These are phyloP conservation scores for Drosophila mimetica DNA, from an alignment of 2,888 invertebrate species.

Conservation along the genomic window DNA sequence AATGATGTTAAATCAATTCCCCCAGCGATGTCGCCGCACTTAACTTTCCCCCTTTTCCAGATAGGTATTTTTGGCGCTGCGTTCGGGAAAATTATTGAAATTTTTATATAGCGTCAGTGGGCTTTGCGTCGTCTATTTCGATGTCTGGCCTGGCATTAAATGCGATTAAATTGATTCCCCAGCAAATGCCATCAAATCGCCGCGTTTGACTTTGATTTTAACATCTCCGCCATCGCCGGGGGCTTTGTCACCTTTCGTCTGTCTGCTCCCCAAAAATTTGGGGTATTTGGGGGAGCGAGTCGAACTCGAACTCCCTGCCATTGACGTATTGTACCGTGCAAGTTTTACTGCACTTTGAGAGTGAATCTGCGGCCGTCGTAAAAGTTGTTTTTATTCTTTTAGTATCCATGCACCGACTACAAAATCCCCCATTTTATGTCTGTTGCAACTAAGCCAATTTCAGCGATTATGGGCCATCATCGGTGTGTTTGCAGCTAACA, in stretches of 20 bases:
- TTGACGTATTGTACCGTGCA: conserved; percentile 68
- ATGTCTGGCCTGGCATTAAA: conserved; percentile 68
- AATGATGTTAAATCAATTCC: conserved; percentile 74
- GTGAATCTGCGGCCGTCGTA: conserved; percentile 65
- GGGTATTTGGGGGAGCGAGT: too few species aligned
- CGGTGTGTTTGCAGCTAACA: conserved; percentile 76
- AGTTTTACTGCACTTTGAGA: conserved; percentile 74
- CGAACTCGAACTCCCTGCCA: conserved; percentile 7
- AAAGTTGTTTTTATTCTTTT: conserved; percentile 74
- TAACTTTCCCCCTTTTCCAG: conserved; percentile 53
- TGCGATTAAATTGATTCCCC: conserved; percentile 78
- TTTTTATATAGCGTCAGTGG: conserved; percentile 60
- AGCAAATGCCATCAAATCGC: conserved; percentile 71
- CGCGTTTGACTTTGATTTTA: conserved; percentile 66
- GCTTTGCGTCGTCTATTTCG: conserved; percentile 33
- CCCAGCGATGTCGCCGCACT: conserved; percentile 70
- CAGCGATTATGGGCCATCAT: conserved; percentile 68
- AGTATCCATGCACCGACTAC: conserved; percentile 62
- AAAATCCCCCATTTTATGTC: conserved; percentile 53
- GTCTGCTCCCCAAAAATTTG: neutral
- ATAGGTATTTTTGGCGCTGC: conserved; percentile 64
- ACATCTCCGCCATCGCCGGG: conserved; percentile 43
- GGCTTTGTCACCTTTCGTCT: conserved; percentile 53
- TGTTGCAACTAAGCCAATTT: conserved; percentile 71
- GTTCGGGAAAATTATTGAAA: conserved; percentile 67